Conservation (phyloP, 2,113 vertebrate genomes). For the Sinocyclocheilus maitianheensis region DNA sequence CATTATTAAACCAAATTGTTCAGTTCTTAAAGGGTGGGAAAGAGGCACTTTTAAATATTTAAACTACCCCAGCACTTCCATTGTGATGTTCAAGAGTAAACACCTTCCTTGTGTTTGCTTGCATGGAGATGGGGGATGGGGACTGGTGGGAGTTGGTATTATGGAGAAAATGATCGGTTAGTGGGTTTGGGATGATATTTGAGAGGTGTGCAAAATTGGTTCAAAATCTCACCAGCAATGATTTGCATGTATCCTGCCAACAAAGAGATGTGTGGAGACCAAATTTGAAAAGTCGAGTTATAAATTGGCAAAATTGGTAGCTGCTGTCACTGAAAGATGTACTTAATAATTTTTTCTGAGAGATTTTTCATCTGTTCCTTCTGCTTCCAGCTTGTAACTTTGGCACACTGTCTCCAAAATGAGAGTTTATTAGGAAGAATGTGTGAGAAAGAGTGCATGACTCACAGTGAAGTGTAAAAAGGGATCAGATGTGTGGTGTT, state of each 20-base stretch:
- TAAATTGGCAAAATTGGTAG: constrained; percentile 15
- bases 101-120: constrained; percentile 40
- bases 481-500: constrained; percentile 20
- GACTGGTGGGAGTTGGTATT: background rate
- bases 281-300: constrained; percentile 30
- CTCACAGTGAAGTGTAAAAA: constrained; percentile 57
- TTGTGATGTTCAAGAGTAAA: constrained; percentile 44
- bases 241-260: background rate
- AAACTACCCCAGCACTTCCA: constrained; percentile 38
- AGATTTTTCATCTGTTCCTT: constrained; percentile 52
- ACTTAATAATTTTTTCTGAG: constrained; percentile 6
- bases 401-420: constrained; percentile 49
- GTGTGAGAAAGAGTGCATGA: constrained; percentile 49
- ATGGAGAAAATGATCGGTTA: background rate
- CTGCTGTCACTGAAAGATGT: constrained; percentile 42
- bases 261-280: background rate
- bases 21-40: background rate
- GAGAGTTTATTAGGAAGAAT: constrained; percentile 58
- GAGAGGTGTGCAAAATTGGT: background rate
- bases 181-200: background rate
- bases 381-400: constrained; percentile 47
- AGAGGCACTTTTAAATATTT: constrained; percentile 5
- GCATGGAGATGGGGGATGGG: background rate
- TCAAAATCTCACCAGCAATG: background rate
- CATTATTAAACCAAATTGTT: background rate